Conservation (phyloP, 1,140 invertebrate species). For the Drosophila ficusphila region DNA sequence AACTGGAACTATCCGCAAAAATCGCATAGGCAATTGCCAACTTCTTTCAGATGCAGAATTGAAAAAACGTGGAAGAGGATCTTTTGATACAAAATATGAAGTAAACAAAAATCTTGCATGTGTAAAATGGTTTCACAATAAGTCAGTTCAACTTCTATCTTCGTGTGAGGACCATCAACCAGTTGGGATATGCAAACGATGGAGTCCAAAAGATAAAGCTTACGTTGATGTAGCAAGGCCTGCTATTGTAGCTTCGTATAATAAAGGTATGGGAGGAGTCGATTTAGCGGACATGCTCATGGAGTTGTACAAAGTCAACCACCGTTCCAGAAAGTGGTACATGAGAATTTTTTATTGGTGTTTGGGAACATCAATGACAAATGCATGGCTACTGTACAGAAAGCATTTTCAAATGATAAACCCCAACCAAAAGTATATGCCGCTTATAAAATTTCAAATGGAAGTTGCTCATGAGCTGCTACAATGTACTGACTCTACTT, state of each 20-base stretch:
- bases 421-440: too few species aligned
- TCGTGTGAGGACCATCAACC: too few species aligned
- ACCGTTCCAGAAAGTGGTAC: too few species aligned
- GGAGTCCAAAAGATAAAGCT: too few species aligned
- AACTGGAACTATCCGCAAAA: constrained; percentile 19
- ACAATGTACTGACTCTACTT: constrained; percentile 7
- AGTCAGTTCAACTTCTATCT: constrained; percentile 14
- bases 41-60: constrained; percentile 31
- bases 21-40: constrained; percentile 20
- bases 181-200: too few species aligned
- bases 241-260: too few species aligned
- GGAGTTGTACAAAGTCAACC: constrained; percentile 25
- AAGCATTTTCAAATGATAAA: too few species aligned
- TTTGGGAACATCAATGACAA: constrained; percentile 9
- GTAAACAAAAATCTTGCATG: too few species aligned
- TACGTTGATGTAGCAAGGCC: too few species aligned
- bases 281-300: constrained; percentile 34
- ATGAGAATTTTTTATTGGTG: too few species aligned
- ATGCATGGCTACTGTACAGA: too few species aligned
- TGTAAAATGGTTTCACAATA: constrained; percentile 23
- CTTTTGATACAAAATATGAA: constrained; percentile 13
- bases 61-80: constrained; percentile 29
- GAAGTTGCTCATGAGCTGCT: constrained; percentile 9
- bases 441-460: too few species aligned
- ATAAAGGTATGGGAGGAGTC: constrained; percentile 18